Conservation (phyloP, 2,797 vertebrate species). For the Eulemur mongoz region DNA sequence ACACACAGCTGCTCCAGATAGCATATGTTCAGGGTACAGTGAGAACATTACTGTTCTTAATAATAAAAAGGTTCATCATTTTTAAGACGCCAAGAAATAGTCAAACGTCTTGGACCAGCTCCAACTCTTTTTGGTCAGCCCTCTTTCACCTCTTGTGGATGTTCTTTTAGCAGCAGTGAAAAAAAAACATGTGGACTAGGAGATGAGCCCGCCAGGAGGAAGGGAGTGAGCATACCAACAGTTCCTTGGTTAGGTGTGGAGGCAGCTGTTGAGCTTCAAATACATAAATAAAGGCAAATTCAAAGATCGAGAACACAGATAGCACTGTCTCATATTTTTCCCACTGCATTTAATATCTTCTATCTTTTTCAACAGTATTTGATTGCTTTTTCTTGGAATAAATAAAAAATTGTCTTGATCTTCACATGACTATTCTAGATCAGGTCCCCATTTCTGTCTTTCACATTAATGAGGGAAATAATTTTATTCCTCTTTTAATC, state of each 20-base stretch:
- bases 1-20: slow-evolving; percentile 46
- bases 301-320: slow-evolving; percentile 50
- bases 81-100: slow-evolving; percentile 74
- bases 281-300: slow-evolving; percentile 57
- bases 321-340: not conserved
- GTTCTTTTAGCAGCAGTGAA: slow-evolving; percentile 68
- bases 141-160: slow-evolving; percentile 59
- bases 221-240: slow-evolving; percentile 49
- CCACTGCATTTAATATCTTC: not conserved
- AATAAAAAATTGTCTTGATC: not conserved
- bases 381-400: slow-evolving; percentile 55
- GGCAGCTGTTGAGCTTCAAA: slow-evolving; percentile 56
- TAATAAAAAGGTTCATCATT: slow-evolving; percentile 53
- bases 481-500: not conserved
- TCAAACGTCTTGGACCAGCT: slow-evolving; percentile 69
- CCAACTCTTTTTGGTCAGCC: slow-evolving; percentile 73
- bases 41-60: not conserved
- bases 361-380: slow-evolving; percentile 18
- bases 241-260: slow-evolving; percentile 74
- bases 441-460: not conserved
- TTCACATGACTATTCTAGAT: not conserved
- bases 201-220: slow-evolving; percentile 50
- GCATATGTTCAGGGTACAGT: not conserved
- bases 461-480: not conserved
- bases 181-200: not conserved